Percentiles rank a stretch among this genome's conserved stretches.
Conservation (phyloP, 2,888 invertebrate genomes). For the Drosophila lacicola region DNA sequence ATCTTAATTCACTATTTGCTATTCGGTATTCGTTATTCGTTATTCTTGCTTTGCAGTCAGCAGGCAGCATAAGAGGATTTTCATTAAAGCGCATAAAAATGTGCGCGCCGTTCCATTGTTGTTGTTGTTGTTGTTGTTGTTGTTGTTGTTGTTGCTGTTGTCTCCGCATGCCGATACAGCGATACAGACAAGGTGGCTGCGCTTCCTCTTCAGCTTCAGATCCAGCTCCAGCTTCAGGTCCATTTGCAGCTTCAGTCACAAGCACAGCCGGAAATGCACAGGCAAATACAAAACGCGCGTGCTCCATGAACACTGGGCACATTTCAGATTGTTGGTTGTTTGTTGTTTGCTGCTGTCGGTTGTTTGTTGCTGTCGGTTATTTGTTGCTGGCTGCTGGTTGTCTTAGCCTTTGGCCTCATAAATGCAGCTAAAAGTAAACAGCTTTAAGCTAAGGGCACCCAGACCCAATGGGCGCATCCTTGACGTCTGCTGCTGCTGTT, state of each 20-base stretch:
- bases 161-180: slow-evolving; percentile 64
- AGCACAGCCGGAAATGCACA: slow-evolving; percentile 56
- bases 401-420: slow-evolving; percentile 66
- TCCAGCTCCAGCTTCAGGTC: slow-evolving; percentile 4
- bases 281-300: slow-evolving; percentile 58
- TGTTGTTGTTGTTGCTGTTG: slow-evolving; percentile 36
- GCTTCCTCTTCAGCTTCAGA: slow-evolving; percentile 7
- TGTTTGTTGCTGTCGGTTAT: neutral
- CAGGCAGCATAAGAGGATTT: slow-evolving; percentile 73
- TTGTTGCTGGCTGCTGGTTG: slow-evolving; percentile 12
- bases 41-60: slow-evolving; percentile 20
- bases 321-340: slow-evolving; percentile 23
- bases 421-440: slow-evolving; percentile 52
- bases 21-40: slow-evolving; percentile 5
- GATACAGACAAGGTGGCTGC: slow-evolving; percentile 16
- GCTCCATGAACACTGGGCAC: slow-evolving; percentile 50
- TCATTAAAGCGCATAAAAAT: slow-evolving; percentile 76
- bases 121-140: slow-evolving; percentile 25
- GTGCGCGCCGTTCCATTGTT: slow-evolving; percentile 19
- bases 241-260: slow-evolving; percentile 8
- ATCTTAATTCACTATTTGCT: slow-evolving; percentile 20
- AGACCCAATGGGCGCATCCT: slow-evolving; percentile 13
- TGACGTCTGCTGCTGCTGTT: slow-evolving; percentile 32
- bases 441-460: slow-evolving; percentile 30
- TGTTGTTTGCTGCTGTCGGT: neutral